phyloP scores from a whole-genome alignment of 2,888 invertebrate species.

The Candidula unifasciata region DNA sequence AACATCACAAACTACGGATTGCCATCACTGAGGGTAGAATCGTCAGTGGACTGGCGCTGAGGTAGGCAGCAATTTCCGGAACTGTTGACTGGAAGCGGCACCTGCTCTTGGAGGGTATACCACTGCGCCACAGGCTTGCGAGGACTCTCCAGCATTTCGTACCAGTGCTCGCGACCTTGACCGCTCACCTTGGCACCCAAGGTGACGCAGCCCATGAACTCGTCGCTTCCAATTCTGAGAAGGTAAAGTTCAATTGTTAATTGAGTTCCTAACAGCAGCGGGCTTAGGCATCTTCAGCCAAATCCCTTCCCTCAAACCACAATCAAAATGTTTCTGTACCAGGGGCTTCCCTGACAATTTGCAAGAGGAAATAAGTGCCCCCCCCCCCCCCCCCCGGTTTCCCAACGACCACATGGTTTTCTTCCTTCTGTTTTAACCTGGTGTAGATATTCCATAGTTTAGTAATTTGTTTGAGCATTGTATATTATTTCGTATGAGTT shows the following conservation, averaged over 20 bases:
- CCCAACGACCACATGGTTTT: too few relatives aligned
- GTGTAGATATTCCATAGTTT: too few relatives aligned
- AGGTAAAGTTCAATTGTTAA: slow-evolving; percentile 1
- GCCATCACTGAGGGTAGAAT: slow-evolving; percentile 58
- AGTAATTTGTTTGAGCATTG: too few relatives aligned
- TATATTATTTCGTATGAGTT: too few relatives aligned
- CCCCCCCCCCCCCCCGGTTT: too few relatives aligned
- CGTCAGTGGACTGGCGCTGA: slow-evolving; percentile 68
- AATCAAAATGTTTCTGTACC: too few relatives aligned
- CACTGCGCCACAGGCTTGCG: slow-evolving; percentile 90
- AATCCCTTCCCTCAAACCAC: too few relatives aligned
- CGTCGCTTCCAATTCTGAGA: slow-evolving; percentile 89
- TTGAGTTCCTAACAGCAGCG: too few relatives aligned
- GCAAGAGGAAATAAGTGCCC: too few relatives aligned
- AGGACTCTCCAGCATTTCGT: slow-evolving; percentile 89
- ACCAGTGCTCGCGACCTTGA: slow-evolving; percentile 89
- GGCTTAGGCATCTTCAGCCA: too few relatives aligned
- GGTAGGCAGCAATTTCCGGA: slow-evolving; percentile 66
- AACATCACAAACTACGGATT: neutral
- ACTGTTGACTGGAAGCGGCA: slow-evolving; percentile 62
- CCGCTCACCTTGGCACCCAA: slow-evolving; percentile 87
- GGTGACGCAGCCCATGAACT: slow-evolving; percentile 89
- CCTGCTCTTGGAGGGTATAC: slow-evolving; percentile 87
- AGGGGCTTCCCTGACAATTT: too few relatives aligned
- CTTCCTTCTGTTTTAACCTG: too few relatives aligned